Percentiles rank a stretch among this genome's conserved stretches.
Conservation (phyloP, 2,113 vertebrate species). For the Urocynchramus pylzowi region DNA sequence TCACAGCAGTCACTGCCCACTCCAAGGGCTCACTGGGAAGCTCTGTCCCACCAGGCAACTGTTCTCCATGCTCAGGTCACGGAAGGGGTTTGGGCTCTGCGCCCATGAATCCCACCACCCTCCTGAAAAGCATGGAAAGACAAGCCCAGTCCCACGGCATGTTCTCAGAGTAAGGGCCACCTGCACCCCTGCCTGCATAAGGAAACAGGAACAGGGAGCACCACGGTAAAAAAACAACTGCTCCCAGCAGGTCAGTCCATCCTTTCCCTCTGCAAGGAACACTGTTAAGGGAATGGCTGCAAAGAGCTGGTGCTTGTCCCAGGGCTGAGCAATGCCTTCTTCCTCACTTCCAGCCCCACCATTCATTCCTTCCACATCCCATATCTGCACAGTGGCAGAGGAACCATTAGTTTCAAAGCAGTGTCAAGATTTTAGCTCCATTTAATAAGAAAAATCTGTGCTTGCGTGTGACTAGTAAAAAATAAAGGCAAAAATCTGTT, state of each 20-base stretch:
- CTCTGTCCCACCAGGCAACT: neutral
- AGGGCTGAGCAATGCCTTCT: neutral
- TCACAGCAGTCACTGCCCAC: accelerated
- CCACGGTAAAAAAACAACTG: neutral
- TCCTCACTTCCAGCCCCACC: neutral
- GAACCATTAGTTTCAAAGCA: neutral
- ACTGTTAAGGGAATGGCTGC: neutral
- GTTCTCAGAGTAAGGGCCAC: neutral
- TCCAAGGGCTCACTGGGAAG: neutral
- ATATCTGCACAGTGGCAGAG: neutral
- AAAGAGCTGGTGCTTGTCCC: neutral
- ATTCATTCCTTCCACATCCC: accelerated
- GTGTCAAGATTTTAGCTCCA: neutral
- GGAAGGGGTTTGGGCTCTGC: neutral
- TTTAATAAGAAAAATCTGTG: neutral
- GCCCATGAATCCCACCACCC: neutral
- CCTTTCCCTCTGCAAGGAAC: neutral
- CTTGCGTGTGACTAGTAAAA: neutral
- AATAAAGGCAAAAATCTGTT: neutral
- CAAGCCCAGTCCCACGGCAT: accelerated
- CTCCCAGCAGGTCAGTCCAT: neutral
- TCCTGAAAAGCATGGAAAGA: accelerated
- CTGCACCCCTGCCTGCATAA: neutral
- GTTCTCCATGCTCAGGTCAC: neutral
- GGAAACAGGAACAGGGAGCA: neutral